Evolutionary conservation across 1,140 invertebrate species (phyloP).

Genomic region (Hesperophylax magnus): DNA sequence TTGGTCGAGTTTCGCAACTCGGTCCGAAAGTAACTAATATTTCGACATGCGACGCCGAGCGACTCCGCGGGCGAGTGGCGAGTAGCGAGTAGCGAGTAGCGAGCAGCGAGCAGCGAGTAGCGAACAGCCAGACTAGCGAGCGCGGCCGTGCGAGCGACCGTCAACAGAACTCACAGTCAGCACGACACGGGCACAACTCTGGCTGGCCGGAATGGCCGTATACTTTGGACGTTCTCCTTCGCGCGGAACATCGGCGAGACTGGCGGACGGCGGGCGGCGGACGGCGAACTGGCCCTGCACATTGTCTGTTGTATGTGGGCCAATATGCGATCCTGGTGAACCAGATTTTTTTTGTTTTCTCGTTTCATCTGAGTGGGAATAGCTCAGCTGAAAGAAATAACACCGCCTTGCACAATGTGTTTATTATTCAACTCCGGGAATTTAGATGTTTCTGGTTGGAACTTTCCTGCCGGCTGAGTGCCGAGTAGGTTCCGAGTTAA

Average conservation of each 20-base stretch:
- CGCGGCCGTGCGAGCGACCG: no score
- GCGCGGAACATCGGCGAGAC: neutral
- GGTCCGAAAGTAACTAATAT: constrained; percentile 27
- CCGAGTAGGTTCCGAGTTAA: no score
- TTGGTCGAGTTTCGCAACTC: constrained; percentile 27
- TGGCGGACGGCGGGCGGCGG: neutral
- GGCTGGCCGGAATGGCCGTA: neutral
- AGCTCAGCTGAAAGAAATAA: neutral
- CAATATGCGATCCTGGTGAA: constrained; percentile 20
- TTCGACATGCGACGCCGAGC: constrained; percentile 11
- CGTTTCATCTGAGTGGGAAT: neutral
- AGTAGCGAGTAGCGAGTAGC: no score
- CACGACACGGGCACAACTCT: neutral
- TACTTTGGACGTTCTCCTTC: constrained; percentile 34
- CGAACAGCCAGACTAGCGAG: no score
- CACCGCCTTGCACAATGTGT: constrained; percentile 28
- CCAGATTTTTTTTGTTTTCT: constrained; percentile 26
- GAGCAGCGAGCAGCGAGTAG: no score
- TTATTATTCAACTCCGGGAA: constrained; percentile 17
- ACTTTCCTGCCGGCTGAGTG: no score
- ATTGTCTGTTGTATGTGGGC: neutral
- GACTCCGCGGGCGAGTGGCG: no score
- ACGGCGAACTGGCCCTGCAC: no score
- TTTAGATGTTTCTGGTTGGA: neutral
- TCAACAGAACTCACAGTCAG: no score